Base-by-base conservation (phyloP, 2,113 vertebrate genomes). In the Antigone vipio region DNA sequence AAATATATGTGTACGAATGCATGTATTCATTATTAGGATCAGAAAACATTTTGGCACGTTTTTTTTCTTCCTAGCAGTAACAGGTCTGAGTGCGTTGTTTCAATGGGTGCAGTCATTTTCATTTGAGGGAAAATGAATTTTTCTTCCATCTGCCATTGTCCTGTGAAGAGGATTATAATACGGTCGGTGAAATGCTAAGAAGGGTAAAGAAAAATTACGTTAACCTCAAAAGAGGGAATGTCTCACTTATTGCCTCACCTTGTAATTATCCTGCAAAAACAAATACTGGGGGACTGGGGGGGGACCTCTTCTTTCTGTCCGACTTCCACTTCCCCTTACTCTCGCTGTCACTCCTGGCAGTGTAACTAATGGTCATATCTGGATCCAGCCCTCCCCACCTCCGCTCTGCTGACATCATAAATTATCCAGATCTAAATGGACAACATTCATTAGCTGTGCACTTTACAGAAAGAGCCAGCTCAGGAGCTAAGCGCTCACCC, bases 371-470 rank as follows among this genome's bases (percentile, higher is more conserved):
- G 87, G 92, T 73, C 84, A 10, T 75, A 75, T 95, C 87, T 94
- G 92, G 94, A 86, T 91, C 60, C 85, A 82, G 81, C 80, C 94
- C 88, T 96, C 94, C 80, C 94, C 84, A 87, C 71, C 90, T 78
- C 80, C 3, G 8, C 94, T 89, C 68, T 1, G 5, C 97, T 97
- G 96, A 91, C 98, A 97, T 92, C 95, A 97, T 97, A 95, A 98
- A 98, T 98, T 97, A 98, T 97, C 97, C 86, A 95, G 95, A 86
- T 96, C 96, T 85, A 98, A 97, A 98, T 98, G 95, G 97, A 97
- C 97, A 95, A 84, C 96, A 88, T 95, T 98, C 96, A 98, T 98
- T 98, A 98, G 92, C 92, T 81, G 82, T 96, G 98, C 93, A 97
- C 95, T 97, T 97, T 97, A 66, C 93, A 60, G 83, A 93, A 94